phyloP scores from a whole-genome alignment of 2,888 invertebrate genomes.

The Acleris holmiana region DNA sequence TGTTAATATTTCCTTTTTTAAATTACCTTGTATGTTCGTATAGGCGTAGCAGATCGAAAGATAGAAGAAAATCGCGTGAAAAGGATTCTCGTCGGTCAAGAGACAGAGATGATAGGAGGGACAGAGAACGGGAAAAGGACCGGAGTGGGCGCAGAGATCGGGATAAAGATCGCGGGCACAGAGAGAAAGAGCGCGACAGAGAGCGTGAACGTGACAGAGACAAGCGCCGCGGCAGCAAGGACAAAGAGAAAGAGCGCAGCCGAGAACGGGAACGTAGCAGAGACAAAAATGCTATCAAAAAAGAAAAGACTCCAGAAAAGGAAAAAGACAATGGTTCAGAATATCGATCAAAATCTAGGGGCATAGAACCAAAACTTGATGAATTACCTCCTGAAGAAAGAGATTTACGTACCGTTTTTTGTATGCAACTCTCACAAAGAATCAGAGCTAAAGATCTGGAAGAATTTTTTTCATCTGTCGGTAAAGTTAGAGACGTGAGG shows the following conservation, averaged over 20 bases:
- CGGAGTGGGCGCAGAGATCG: conserved; percentile 57
- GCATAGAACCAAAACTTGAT: conserved; percentile 85
- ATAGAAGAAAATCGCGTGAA: conserved; percentile 83
- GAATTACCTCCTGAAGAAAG: conserved; percentile 98
- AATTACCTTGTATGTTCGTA: background rate
- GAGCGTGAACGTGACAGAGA: conserved; percentile 53
- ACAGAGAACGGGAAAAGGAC: conserved; percentile 49
- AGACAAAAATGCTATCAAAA: conserved; percentile 57
- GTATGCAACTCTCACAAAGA: conserved; percentile 98
- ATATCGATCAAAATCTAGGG: conserved; percentile 77
- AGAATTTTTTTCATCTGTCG: conserved; percentile 99
- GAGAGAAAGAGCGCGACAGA: conserved; percentile 59
- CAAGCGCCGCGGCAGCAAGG: conserved; percentile 53
- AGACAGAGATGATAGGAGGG: conserved; percentile 81
- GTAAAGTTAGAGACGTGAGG: conserved; percentile 98
- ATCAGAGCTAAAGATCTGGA: conserved; percentile 97
- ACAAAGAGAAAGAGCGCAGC: conserved; percentile 64
- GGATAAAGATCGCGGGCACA: conserved; percentile 57
- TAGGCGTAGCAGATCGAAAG: conserved; percentile 76
- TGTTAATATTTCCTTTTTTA: background rate
- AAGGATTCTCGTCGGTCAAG: conserved; percentile 83
- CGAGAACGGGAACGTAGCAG: conserved; percentile 60
- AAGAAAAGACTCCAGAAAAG: conserved; percentile 65
- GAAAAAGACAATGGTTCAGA: conserved; percentile 60
- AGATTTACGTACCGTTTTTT: conserved; percentile 99